Evolutionary conservation across 2,797 vertebrate species (phyloP).

Genomic region (Leuciscus waleckii): DNA sequence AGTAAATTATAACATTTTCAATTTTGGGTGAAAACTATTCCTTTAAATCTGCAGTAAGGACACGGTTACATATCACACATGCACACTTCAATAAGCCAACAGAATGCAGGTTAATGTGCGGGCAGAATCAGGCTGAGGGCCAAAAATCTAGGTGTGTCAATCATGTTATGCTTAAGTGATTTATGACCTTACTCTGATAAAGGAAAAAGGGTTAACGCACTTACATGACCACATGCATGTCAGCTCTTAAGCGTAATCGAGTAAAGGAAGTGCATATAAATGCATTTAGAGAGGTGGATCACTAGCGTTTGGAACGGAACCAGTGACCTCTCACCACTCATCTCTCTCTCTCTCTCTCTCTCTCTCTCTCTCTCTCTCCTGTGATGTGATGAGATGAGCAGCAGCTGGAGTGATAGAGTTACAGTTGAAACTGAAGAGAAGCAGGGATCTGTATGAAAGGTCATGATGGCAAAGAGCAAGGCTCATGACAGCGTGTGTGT

Average conservation of each 20-base stretch:
- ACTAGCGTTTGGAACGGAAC: neutral
- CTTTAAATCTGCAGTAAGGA: neutral
- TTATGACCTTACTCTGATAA: neutral
- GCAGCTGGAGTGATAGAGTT: slow-evolving; percentile 27
- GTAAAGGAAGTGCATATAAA: neutral
- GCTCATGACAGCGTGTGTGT: slow-evolving; percentile 51
- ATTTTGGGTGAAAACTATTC: too few species aligned
- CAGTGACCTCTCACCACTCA: neutral
- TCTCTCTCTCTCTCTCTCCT: neutral
- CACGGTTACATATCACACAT: neutral
- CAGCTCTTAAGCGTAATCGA: neutral
- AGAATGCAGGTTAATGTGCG: neutral
- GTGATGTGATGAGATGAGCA: neutral
- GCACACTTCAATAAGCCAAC: too few species aligned
- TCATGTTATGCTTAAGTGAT: neutral
- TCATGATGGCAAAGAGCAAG: slow-evolving; percentile 30
- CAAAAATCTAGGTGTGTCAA: neutral
- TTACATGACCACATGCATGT: neutral
- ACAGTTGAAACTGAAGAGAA: slow-evolving; percentile 30
- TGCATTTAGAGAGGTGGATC: neutral
- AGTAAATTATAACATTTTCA: too few species aligned
- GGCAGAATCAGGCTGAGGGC: neutral
- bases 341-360: neutral
- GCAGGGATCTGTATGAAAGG: slow-evolving; percentile 40
- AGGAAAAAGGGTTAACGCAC: neutral